Conservation (phyloP, 2,797 vertebrate genomes). For the Chrysocyon brachyurus region DNA sequence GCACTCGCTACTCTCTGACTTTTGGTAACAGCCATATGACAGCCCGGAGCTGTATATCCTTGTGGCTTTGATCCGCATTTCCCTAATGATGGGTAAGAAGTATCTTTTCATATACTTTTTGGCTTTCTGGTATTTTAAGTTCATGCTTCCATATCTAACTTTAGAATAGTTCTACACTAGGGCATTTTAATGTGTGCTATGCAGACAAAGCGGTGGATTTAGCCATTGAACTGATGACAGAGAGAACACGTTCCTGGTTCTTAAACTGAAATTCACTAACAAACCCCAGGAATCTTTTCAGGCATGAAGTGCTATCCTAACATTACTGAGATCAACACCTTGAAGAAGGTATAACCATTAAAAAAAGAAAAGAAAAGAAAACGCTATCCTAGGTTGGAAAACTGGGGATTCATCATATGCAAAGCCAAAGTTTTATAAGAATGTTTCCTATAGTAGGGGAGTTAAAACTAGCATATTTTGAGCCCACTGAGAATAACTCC, state of each 20-base stretch:
- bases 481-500: background rate
- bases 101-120: background rate
- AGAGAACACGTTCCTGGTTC: background rate
- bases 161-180: background rate
- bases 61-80: background rate
- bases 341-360: background rate
- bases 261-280: background rate
- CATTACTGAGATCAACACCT: background rate
- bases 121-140: background rate
- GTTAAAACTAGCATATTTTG: background rate
- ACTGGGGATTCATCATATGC: background rate
- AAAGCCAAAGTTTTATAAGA: background rate
- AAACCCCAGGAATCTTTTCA: background rate
- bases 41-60: background rate
- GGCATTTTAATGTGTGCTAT: background rate
- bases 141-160: background rate
- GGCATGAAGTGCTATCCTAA: background rate
- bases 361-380: background rate
- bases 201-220: background rate
- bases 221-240: background rate
- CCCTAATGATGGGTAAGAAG: background rate
- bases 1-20: background rate
- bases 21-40: background rate
- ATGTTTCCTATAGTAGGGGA: background rate
- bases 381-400: background rate